Conservation (phyloP, 2,797 vertebrate genomes). For the Gallinago stenura region DNA sequence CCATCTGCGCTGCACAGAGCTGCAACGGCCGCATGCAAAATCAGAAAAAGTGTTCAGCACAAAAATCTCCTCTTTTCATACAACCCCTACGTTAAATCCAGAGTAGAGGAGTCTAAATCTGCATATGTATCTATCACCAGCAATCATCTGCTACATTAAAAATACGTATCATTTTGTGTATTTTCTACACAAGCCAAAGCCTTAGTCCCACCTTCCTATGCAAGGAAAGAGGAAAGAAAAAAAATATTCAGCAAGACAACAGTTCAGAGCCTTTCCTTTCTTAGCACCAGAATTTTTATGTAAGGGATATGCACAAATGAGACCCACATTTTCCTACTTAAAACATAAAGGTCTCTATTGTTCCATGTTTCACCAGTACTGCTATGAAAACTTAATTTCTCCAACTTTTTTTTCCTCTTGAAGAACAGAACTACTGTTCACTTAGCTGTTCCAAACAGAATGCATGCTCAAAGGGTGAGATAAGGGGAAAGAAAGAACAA, state of each 20-base stretch:
- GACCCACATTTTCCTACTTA: slow-evolving; percentile 60
- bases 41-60: background rate
- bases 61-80: background rate
- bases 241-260: background rate
- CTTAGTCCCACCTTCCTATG: background rate
- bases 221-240: background rate
- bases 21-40: background rate
- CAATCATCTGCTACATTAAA: background rate
- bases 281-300: slow-evolving; percentile 44
- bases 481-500: slow-evolving; percentile 65
- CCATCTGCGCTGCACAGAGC: background rate
- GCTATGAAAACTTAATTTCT: slow-evolving; percentile 61
- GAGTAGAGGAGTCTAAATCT: background rate
- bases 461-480: slow-evolving; percentile 71
- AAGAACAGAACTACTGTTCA: slow-evolving; percentile 67
- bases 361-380: slow-evolving; percentile 42
- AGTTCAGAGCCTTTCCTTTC: slow-evolving; percentile 29
- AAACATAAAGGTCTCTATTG: slow-evolving; percentile 70
- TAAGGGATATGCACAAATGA: slow-evolving; percentile 47
- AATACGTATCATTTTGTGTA: background rate
- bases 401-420: slow-evolving; percentile 36
- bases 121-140: background rate
- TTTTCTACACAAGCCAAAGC: background rate
- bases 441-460: slow-evolving; percentile 62
- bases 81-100: background rate